A percentile compares a stretch with the other conserved stretches of the same genome.
These are phyloP conservation scores for Psophia crepitans DNA, from an alignment of 2,113 vertebrate species.

Conservation along the genomic window DNA sequence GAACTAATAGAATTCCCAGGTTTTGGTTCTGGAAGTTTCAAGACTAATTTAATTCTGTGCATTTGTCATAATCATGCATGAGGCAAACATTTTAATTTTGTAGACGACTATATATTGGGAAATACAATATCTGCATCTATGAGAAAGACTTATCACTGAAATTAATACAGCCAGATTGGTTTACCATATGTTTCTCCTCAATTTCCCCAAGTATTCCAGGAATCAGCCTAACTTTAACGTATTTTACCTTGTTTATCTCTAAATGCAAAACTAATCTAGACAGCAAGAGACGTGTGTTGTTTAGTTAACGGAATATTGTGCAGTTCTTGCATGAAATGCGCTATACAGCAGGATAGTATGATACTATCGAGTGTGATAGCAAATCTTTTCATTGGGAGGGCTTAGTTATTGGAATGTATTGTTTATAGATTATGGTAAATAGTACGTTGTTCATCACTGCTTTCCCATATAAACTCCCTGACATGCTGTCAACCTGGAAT, in stretches of 20 bases:
- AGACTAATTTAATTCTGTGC: neutral
- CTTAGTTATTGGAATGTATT: neutral
- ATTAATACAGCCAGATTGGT: neutral
- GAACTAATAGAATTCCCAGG: neutral
- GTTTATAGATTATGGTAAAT: neutral
- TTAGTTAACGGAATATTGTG: neutral
- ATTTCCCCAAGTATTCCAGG: neutral
- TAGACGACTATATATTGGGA: neutral
- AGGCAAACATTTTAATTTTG: neutral
- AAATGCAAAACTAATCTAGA: neutral
- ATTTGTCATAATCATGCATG: neutral
- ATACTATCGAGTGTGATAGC: rapidly evolving
- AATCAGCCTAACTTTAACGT: neutral
- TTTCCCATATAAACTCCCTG: neutral
- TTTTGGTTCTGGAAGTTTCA: neutral
- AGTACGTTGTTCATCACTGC: neutral
- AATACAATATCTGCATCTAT: neutral
- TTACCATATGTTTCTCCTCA: neutral
- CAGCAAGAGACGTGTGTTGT: neutral
- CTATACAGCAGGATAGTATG: neutral
- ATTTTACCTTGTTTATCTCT: neutral
- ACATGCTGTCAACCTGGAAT: neutral
- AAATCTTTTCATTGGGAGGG: neutral
- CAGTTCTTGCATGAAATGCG: neutral
- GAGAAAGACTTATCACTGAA: neutral